Evolutionary conservation across 1,140 invertebrate species (phyloP).

Genomic region (Solen grandis): DNA sequence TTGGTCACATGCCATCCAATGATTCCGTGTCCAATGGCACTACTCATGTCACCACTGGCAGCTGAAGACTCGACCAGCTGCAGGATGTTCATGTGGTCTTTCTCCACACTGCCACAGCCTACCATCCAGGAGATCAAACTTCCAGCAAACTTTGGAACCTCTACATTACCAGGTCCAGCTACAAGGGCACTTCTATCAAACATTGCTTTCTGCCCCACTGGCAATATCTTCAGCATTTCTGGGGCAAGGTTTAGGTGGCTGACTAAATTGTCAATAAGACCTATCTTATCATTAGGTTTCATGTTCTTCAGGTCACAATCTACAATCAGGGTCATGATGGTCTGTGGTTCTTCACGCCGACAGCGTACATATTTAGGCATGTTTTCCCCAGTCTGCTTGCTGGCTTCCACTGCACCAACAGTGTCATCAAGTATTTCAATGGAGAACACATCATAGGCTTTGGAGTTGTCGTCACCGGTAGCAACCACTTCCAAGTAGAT

Average conservation of each 20-base stretch:
- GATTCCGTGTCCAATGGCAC: slow-evolving; percentile 84
- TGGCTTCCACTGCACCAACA: slow-evolving; percentile 40
- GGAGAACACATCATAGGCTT: slow-evolving; percentile 73
- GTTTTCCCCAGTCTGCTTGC: slow-evolving; percentile 40
- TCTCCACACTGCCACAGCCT: slow-evolving; percentile 86
- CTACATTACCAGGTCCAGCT: slow-evolving; percentile 84
- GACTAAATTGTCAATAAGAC: slow-evolving; percentile 69
- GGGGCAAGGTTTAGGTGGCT: slow-evolving; percentile 70
- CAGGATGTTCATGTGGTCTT: slow-evolving; percentile 82
- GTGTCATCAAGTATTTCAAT: slow-evolving; percentile 67
- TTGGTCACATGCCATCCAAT: slow-evolving; percentile 85
- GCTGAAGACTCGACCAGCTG: slow-evolving; percentile 84
- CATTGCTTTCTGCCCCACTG: slow-evolving; percentile 73
- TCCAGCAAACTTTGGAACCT: slow-evolving; percentile 81
- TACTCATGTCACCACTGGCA: slow-evolving; percentile 85
- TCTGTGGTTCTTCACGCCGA: slow-evolving; percentile 73
- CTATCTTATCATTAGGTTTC: slow-evolving; percentile 61
- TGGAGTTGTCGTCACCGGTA: slow-evolving; percentile 52
- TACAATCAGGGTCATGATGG: slow-evolving; percentile 76
- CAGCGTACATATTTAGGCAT: slow-evolving; percentile 70
- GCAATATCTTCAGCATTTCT: slow-evolving; percentile 81
- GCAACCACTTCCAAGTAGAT: slow-evolving; percentile 84
- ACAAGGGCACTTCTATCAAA: slow-evolving; percentile 82
- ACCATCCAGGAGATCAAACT: slow-evolving; percentile 85
- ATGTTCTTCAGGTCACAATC: slow-evolving; percentile 75